Base-by-base conservation (phyloP, 2,888 invertebrate genomes). In the Linnaemya tessellans region DNA sequence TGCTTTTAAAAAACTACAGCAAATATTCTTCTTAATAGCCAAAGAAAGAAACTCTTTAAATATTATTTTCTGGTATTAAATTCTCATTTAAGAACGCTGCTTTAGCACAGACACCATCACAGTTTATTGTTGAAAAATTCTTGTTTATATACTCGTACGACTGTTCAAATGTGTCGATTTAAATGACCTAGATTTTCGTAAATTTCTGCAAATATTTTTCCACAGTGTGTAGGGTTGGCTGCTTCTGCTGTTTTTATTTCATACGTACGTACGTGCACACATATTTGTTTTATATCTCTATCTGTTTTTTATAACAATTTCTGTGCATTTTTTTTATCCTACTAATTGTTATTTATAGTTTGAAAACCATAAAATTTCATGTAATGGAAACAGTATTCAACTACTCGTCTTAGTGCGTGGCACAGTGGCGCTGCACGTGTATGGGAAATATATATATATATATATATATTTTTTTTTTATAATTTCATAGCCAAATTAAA, bases 341-440 rank as follows among this genome's bases (percentile, higher is more conserved):
- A 82, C 70, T 82, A 82, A 82, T 82, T 82, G 82, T 82, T 82
- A 77, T 82, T 82, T 82, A 82, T 82, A 58, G 64, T 82, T 49
- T 71, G 70, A 82, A 82, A 77, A 62, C 64, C 82, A 77, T 82
- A 82, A 70, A 82, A 82, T 71, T 82, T 65, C 70, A 77, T 82
- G 71, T 77, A 71, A 82, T 77, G 71, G 49, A 82, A 77, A 65
- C 25, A 70, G 51, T 70, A 78, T 51, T 38, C 54, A 56, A 56
- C 54, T 35, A 3, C 58, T 41, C 11, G 13, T 35, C 60, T 35
- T 9, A 11, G 35, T 49, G 49, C 67, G 15, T 51, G 3, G 49
- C 20, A 73, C 73, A 73, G 73, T 73, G 73, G 30, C 3, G 30
- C 5, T 30, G 30, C 5, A 5, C n/a, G n/a, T n/a, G n/a, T n/a